Base-by-base conservation (phyloP, 2,888 invertebrate species). In the Dolichomitus sp. region DNA sequence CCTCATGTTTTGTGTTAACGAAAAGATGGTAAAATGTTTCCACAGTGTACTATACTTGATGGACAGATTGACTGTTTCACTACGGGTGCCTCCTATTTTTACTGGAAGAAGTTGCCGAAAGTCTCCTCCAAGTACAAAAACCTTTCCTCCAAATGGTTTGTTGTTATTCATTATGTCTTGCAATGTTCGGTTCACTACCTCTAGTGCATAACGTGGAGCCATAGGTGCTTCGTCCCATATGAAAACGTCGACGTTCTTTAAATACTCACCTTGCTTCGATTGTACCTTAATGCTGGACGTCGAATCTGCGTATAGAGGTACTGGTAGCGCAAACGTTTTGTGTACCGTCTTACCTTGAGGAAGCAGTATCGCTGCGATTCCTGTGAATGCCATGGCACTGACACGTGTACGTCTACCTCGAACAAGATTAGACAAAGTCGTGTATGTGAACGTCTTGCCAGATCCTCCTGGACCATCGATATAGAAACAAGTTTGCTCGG, bases 321-420 rank as follows among this genome's bases (percentile, higher is more conserved):
- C 23, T 23, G 23, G 23, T 23, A 23, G 23, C 2, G 23, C 23
- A 23, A 23, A 23, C 65, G 85, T 74, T 19, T 88, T 88, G 78
- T 93, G 93, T 4, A 88, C 88, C 14, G 93, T 94, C 76, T 87
- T 83, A 4, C 93, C 93, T n/a, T 90, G 86, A 45, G 84, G 83
- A 27, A 93, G 78, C 27, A 92, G 77, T 19, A 87, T 89, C 1
- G 17, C 23, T 23, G 23, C 23, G 23, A 23, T 23, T 23, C 23
- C 23, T 23, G 23, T 23, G 23, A 23, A 23, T 23, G 23, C 23
- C 23, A 23, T 23, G 23, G 23, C 23, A 23, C 23, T 23, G 23
- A 23, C 23, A 23, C 23, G 23, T 23, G 1, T 23, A 23, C 23
- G 23, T 23, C 23, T 23, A 23, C 23, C 23, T 23, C 23, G 23